Conservation (phyloP, 1,140 invertebrate genomes). For the Drosophila lini region DNA sequence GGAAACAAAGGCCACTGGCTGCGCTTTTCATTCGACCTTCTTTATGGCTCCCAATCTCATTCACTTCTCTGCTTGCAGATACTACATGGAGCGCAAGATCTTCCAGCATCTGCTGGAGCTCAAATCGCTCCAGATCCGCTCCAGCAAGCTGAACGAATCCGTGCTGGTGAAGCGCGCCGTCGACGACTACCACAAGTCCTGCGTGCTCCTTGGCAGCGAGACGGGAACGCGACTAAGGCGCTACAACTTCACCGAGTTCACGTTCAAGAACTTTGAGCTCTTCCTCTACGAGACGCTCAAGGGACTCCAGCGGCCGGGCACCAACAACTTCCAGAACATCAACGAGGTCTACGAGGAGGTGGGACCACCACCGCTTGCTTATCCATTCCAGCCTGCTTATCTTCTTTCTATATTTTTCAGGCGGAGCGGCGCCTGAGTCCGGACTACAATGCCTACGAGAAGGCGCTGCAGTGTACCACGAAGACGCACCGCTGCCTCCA, state of each 20-base stretch:
- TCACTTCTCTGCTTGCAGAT: conserved; percentile 86
- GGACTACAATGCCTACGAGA: conserved; percentile 86
- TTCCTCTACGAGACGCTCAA: conserved; percentile 95
- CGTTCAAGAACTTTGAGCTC: conserved; percentile 94
- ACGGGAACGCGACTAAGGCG: conserved; percentile 85
- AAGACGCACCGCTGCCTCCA: conserved; percentile 95
- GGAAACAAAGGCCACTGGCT: conserved; percentile 12
- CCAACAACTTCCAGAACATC: conserved; percentile 85
- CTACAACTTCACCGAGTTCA: conserved; percentile 90
- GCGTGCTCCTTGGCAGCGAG: conserved; percentile 88
- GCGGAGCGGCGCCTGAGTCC: conserved; percentile 85
- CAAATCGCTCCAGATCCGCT: conserved; percentile 95
- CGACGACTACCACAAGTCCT: conserved; percentile 92
- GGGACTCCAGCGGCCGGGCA: conserved; percentile 89
- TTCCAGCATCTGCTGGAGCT: conserved; percentile 97
- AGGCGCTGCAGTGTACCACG: conserved; percentile 89
- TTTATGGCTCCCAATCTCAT: conserved; percentile 13
- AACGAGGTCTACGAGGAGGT: conserved; percentile 85
- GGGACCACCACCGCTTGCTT: conserved; percentile 22
- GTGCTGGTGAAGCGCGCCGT: conserved; percentile 94
- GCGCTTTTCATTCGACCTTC: conserved; percentile 23
- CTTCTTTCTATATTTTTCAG: conserved; percentile 31
- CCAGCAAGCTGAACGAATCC: conserved; percentile 94
- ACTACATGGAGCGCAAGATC: conserved; percentile 95
- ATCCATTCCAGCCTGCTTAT: background rate